Conservation (phyloP, 2,797 vertebrate genomes). For the Halcyon smyrnensis region DNA sequence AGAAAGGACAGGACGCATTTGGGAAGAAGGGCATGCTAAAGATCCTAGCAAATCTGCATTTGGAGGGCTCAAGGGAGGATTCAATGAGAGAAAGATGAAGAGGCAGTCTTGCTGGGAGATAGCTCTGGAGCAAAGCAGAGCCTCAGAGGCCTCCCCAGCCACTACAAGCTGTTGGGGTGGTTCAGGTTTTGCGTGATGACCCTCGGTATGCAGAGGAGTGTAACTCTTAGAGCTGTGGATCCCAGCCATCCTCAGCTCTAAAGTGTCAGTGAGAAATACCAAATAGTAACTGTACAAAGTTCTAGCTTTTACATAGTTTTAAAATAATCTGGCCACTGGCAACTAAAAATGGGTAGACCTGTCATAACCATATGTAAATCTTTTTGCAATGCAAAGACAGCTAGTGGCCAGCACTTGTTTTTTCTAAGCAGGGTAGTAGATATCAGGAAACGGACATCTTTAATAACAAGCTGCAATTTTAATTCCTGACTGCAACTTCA, state of each 20-base stretch:
- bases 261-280: background rate
- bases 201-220: background rate
- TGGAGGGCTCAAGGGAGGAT: background rate
- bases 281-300: background rate
- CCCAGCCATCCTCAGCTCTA: background rate
- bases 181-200: background rate
- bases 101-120: background rate
- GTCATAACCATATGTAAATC: background rate
- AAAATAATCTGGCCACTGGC: background rate
- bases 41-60: background rate
- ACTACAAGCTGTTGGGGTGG: accelerated
- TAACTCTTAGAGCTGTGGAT: background rate
- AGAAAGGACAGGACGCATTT: background rate
- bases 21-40: background rate
- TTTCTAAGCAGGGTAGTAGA: background rate
- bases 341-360: background rate
- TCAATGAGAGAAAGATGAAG: background rate
- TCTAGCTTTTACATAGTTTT: background rate
- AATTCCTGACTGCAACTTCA: background rate
- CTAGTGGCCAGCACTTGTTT: background rate
- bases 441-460: background rate
- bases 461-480: background rate
- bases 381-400: background rate
- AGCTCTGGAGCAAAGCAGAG: background rate
- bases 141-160: background rate